A percentile compares a stretch with the other conserved stretches of the same genome.
These are phyloP conservation scores for Fistularia tabacaria DNA, from an alignment of 2,797 vertebrate species.

Conservation along the genomic window DNA sequence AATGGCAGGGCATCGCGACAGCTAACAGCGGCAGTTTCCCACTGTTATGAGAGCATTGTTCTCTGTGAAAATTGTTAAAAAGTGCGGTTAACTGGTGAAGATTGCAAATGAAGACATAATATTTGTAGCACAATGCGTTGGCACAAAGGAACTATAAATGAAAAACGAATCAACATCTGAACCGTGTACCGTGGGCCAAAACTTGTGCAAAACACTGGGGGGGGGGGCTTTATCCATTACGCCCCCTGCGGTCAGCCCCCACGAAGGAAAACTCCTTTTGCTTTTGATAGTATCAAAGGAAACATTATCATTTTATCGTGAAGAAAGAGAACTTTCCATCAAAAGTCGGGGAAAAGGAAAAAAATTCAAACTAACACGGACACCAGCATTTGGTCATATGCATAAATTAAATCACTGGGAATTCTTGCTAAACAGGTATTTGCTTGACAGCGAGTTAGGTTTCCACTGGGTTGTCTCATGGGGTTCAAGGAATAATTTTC, in stretches of 20 bases:
- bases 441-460: neutral
- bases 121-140: too few relatives aligned
- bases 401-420: neutral
- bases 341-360: neutral
- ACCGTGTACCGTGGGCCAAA: too few relatives aligned
- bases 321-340: slow-evolving; percentile 12
- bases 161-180: too few relatives aligned
- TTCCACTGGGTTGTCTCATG: neutral
- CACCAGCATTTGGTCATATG: neutral
- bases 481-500: neutral
- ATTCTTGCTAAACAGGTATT: neutral
- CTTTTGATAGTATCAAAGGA: slow-evolving; percentile 27
- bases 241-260: neutral
- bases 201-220: too few relatives aligned
- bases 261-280: slow-evolving; percentile 14
- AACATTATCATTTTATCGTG: slow-evolving; percentile 11
- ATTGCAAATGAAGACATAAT: too few relatives aligned
- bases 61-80: neutral
- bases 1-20: too few relatives aligned
- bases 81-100: too few relatives aligned
- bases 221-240: too few relatives aligned
- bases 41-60: slow-evolving; percentile 5
- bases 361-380: neutral
- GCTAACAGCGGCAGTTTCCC: too few relatives aligned
- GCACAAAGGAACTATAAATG: too few relatives aligned